These are phyloP conservation scores for Notothenia rossii DNA, from an alignment of 2,113 vertebrate species.

Conservation along the genomic window DNA sequence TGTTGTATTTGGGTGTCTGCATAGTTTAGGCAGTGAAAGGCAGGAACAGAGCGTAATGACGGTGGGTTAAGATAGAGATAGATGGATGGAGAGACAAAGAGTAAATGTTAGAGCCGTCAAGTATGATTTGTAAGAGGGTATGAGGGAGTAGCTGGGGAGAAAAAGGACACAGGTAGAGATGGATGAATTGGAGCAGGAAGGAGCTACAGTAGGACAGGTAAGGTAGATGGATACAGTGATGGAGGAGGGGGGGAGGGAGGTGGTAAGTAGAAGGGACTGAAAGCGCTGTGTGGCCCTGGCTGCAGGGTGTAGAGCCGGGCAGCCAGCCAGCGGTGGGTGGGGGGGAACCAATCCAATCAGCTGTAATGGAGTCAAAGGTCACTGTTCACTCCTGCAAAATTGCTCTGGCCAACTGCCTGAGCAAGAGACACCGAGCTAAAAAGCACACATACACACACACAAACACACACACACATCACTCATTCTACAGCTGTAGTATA, in stretches of 20 bases:
- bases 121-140: conserved; percentile 32
- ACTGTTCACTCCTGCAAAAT: conserved; percentile 75
- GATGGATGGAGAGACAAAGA: conserved; percentile 17
- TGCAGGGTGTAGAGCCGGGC: conserved; percentile 51
- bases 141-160: conserved; percentile 3
- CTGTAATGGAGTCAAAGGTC: conserved; percentile 81
- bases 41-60: conserved; percentile 4
- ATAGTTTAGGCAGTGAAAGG: neutral
- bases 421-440: conserved; percentile 47
- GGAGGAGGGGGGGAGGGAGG: neutral
- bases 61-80: conserved; percentile 13
- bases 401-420: conserved; percentile 58
- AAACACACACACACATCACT: conserved; percentile 27
- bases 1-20: neutral
- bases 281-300: conserved; percentile 28
- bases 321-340: conserved; percentile 38
- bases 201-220: neutral
- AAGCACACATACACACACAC: conserved; percentile 36
- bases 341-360: conserved; percentile 77
- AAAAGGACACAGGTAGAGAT: conserved; percentile 13
- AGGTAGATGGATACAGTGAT: conserved; percentile 34
- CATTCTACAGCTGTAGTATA: conserved; percentile 47
- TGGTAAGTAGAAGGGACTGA: conserved; percentile 1
- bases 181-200: conserved; percentile 31
- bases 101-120: neutral